Base-by-base conservation (phyloP, 2,888 invertebrate species). In the Dynastes grantii region DNA sequence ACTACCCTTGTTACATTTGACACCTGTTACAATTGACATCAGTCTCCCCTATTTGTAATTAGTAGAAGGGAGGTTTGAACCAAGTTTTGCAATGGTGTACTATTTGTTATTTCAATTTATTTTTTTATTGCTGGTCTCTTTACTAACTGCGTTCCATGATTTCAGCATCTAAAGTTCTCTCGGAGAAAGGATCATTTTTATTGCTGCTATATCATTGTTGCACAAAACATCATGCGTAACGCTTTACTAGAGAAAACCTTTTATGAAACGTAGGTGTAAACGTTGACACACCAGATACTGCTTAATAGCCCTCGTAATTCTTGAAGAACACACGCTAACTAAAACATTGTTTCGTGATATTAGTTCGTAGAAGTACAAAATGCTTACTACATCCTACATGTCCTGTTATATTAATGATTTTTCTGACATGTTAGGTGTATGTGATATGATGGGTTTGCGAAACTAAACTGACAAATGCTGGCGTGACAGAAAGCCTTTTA, bases 381-480 rank as follows among this genome's bases (percentile, higher is more conserved):
- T 32, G 5, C 0, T 13, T 11, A 63, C 13, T 63, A 32, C 11
- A 9, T 63, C 63, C 37, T 11, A 58, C 27, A 58, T 58, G 22
- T 22, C 27, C 29, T 32, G 27, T 29, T 32, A 29, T 63, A 63
- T 63, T 63, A 29, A 32, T 27, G 13, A 63, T 63, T 63, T 5
- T 13, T 3, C 8, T 11, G 13, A 63, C 63, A 63, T 9, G 32
- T 63, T 63, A 4, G 29, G 4, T 13, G n/a, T 32, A n/a, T 29
- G 11, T 63, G 29, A 63, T 63, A 29, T 45, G 49, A 67, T 49
- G 11, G 22, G 22, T 45, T n/a, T 27, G 16, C 45, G 45, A 8
- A 22, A 40, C 9, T 67, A 67, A 67, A 67, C 22, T 67, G 49
- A 49, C 67, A 27, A 22, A 9, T 45, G 22, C 2, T 67, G 45